Conservation (phyloP, 2,888 invertebrate genomes). For the Drosophila hamatofila region DNA sequence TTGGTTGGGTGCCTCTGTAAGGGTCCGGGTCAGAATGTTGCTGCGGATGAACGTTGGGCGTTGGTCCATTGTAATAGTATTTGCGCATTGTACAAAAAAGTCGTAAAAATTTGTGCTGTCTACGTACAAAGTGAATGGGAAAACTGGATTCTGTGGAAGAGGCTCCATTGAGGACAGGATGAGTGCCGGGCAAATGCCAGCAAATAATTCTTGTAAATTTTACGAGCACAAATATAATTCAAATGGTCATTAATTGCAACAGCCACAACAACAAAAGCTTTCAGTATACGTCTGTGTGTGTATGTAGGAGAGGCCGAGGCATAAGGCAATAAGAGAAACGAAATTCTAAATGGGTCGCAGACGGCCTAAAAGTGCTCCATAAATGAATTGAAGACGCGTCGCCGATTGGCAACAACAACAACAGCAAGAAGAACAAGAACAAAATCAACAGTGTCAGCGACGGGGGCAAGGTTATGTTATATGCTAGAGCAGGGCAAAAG, state of each 20-base stretch:
- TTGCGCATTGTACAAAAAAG: slow-evolving; percentile 80
- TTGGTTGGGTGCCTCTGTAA: slow-evolving; percentile 6
- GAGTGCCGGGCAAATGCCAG: slow-evolving; percentile 42
- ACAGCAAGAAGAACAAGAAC: slow-evolving; percentile 8
- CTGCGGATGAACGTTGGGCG: slow-evolving; percentile 38
- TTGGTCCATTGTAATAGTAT: slow-evolving; percentile 75
- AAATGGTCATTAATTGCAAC: slow-evolving; percentile 83
- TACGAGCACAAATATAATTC: slow-evolving; percentile 84
- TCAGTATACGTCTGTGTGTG: neutral
- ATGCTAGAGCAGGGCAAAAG: slow-evolving; percentile 42
- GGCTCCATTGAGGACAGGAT: slow-evolving; percentile 9
- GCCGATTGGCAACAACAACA: slow-evolving; percentile 28
- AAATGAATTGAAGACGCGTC: slow-evolving; percentile 74
- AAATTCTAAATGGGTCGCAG: slow-evolving; percentile 71
- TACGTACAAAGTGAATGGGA: slow-evolving; percentile 66
- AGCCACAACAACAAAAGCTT: slow-evolving; percentile 49
- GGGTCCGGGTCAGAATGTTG: slow-evolving; percentile 20
- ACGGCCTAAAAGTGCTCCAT: slow-evolving; percentile 72
- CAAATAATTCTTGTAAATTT: slow-evolving; percentile 83
- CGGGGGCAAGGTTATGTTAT: slow-evolving; percentile 51
- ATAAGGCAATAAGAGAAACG: slow-evolving; percentile 36
- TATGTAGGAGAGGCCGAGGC: neutral
- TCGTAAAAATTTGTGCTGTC: slow-evolving; percentile 79
- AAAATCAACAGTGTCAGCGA: slow-evolving; percentile 6
- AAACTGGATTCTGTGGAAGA: slow-evolving; percentile 45